phyloP scores from a whole-genome alignment of 2,888 invertebrate species.

The Euplexia lucipara region DNA sequence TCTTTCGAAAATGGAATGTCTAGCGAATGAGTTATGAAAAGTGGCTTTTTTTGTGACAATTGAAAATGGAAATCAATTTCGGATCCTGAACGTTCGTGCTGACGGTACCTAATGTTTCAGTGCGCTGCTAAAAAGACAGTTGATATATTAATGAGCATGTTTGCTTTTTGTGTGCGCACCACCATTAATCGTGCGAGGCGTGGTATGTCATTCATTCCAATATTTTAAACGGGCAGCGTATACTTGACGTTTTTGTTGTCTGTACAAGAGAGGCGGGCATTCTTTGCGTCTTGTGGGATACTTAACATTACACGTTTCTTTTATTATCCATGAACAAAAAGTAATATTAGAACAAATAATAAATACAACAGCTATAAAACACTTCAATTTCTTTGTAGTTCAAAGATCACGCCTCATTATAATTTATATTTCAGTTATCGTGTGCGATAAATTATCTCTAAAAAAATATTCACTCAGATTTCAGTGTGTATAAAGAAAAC shows the following conservation, averaged over 20 bases:
- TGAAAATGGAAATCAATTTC: conserved; percentile 67
- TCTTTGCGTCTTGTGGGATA: conserved; percentile 77
- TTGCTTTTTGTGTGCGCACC: conserved; percentile 88
- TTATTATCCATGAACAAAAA: conserved; percentile 54
- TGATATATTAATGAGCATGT: conserved; percentile 90
- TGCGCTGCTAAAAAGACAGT: conserved; percentile 88
- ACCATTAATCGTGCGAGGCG: conserved; percentile 90
- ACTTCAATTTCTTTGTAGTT: conserved; percentile 38
- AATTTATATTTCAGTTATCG: conserved; percentile 47
- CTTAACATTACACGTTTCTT: conserved; percentile 68
- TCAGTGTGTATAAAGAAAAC: conserved; percentile 33
- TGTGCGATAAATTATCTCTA: conserved; percentile 17
- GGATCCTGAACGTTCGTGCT: conserved; percentile 69
- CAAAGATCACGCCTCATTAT: conserved; percentile 50
- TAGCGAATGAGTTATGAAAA: conserved; percentile 75
- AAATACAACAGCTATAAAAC: conserved; percentile 29
- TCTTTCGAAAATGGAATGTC: conserved; percentile 67
- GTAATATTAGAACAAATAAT: conserved; percentile 41
- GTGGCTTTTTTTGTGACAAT: conserved; percentile 64
- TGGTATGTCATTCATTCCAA: conserved; percentile 91
- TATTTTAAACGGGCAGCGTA: conserved; percentile 88
- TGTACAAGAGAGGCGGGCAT: conserved; percentile 85
- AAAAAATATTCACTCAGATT: conserved; percentile 22
- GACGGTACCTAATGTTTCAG: conserved; percentile 82
- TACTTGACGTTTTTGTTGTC: conserved; percentile 87